phyloP scores from a whole-genome alignment of 2,797 vertebrate species.

The Melanotaenia boesemani region DNA sequence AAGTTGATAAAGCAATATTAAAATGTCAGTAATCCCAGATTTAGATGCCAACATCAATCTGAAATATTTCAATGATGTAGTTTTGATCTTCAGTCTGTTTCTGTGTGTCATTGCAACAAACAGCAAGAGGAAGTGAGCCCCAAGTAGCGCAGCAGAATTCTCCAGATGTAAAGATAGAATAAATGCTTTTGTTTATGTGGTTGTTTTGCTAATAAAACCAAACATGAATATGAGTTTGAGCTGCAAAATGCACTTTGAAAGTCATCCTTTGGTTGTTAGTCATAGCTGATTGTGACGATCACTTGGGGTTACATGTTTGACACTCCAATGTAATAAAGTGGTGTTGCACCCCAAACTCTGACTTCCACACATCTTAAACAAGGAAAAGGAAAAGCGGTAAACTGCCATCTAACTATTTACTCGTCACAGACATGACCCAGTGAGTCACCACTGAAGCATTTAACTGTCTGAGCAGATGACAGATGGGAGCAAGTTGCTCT shows the following conservation, averaged over 20 bases:
- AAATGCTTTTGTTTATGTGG: not conserved
- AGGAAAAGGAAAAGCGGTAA: not conserved
- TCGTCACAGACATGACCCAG: not conserved
- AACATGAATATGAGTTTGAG: not conserved
- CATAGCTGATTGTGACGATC: no score
- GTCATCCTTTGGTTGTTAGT: not conserved
- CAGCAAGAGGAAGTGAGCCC: not conserved
- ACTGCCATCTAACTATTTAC: not conserved
- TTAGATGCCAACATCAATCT: not conserved
- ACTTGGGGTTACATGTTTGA: not conserved
- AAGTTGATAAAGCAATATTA: not conserved
- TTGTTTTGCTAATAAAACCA: not conserved
- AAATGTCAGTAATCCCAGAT: not conserved
- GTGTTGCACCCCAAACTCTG: not conserved
- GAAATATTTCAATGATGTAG: not conserved
- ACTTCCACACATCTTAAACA: not conserved
- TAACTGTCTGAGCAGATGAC: not conserved
- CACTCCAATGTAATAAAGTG: not conserved
- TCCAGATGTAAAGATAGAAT: not conserved
- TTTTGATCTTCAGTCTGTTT: not conserved
- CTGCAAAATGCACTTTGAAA: not conserved
- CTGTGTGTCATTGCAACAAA: not conserved
- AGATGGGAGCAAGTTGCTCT: not conserved
- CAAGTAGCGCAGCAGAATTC: not conserved
- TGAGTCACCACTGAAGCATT: not conserved